Base-by-base conservation (phyloP, 92 coral and sea anemone species). In the Plumapathes pennacea region DNA sequence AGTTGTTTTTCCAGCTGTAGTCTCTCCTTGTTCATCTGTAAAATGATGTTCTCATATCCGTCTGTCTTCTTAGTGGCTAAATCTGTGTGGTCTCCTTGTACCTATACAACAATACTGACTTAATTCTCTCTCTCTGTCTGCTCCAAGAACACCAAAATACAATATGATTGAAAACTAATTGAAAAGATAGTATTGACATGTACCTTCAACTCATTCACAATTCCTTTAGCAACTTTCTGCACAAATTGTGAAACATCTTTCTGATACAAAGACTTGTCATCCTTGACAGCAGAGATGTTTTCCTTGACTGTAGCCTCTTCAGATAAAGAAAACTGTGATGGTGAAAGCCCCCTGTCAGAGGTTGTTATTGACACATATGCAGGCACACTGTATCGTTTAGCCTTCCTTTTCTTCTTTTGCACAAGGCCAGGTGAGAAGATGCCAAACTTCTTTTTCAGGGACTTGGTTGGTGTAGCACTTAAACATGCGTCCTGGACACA, bases 21-120 rank as follows among this genome's bases (percentile, higher is more conserved):
- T 28, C 96, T 64, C 53, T 92, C 98, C 42, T 92, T 89, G 53
- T 92, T 85, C 87, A 92, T 80, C 59, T 76, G 88, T 2, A 78
- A 56, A 40, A 92, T 92, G 4, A 80, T 77, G 19, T 72, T 54
- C 34, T 92, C 87, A 54, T 71, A 66, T 38, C 78, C 87, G 32
- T 81, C 72, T 34, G 81, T 64, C 50, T 78, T 86, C 33, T 58
- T 60, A 32, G 66, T 61, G n/a, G 64, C 38, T 17, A 59, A 36
- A 25, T 80, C 57, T 52, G 46, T 46, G 24, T 61, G 72, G 44
- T 41, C 17, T 83, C 71, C 30, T 26, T 43, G 67, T 83, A 45
- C 32, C 19, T 46, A 12, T 40, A 54, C 11, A 19, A 29, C n/a
- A 46, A 28, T 2, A 28, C 3, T n/a, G 18, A 27, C 10, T 20